phyloP scores from a whole-genome alignment of 35 echinoderm and acorn worm species.

The Apostichopus californicus region DNA sequence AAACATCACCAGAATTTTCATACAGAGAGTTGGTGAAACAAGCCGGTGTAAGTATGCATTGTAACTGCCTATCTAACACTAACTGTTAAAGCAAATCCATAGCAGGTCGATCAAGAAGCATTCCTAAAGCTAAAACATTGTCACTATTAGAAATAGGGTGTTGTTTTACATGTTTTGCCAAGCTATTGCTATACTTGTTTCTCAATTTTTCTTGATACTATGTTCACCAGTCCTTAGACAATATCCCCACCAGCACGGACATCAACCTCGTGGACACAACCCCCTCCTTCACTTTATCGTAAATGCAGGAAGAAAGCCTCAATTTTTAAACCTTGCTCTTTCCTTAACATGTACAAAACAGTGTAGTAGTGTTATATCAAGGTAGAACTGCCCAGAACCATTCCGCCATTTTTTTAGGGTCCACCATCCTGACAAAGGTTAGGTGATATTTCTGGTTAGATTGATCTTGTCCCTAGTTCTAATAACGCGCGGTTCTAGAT shows the following conservation, averaged over 20 bases:
- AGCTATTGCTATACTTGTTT: neutral
- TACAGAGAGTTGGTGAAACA: conserved; percentile 86
- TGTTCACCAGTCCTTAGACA: neutral
- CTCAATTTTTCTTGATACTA: neutral
- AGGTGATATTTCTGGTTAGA: conserved; percentile 27
- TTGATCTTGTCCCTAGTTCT: conserved; percentile 45
- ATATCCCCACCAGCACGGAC: neutral
- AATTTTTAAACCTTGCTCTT: neutral
- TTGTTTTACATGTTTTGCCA: conserved; percentile 14
- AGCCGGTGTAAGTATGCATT: conserved; percentile 87
- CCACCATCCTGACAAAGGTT: conserved; percentile 53
- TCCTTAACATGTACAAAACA: neutral
- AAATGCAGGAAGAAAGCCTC: conserved; percentile 22
- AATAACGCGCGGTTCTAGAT: conserved; percentile 41
- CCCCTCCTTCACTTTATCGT: neutral
- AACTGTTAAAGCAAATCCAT: conserved; percentile 35
- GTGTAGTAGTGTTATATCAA: neutral
- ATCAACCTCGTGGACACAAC: neutral
- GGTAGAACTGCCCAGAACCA: conserved; percentile 35
- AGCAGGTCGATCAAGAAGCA: conserved; percentile 41
- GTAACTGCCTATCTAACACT: neutral
- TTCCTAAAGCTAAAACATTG: conserved; percentile 57
- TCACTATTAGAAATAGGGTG: conserved; percentile 12
- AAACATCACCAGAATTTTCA: conserved; percentile 86
- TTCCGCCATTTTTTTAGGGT: conserved; percentile 56